These are phyloP conservation scores for Holotrichia oblita DNA, from an alignment of 1,140 invertebrate genomes.

Conservation along the genomic window DNA sequence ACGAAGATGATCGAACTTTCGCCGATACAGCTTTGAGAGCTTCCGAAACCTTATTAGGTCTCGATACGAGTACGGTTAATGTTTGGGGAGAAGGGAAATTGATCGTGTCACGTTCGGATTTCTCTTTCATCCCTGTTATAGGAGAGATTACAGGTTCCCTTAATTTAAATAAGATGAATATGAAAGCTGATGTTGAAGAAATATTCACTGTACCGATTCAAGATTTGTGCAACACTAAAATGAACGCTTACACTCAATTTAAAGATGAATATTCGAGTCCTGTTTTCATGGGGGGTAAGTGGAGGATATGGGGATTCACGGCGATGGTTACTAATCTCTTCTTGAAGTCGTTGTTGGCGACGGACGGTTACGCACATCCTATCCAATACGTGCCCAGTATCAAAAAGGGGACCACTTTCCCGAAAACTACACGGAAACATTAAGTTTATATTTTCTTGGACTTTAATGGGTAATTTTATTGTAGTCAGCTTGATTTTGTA, in stretches of 20 bases:
- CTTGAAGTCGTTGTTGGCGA: slow-evolving; percentile 69
- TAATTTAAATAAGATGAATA: slow-evolving; percentile 65
- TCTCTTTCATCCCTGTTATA: slow-evolving; percentile 80
- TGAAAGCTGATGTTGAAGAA: slow-evolving; percentile 83
- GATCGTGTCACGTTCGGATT: slow-evolving; percentile 64
- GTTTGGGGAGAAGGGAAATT: slow-evolving; percentile 76
- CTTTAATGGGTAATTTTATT: too few relatives aligned
- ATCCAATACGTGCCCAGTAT: slow-evolving; percentile 51
- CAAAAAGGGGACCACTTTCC: slow-evolving; percentile 38
- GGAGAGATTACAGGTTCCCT: slow-evolving; percentile 70
- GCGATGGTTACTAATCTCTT: slow-evolving; percentile 75
- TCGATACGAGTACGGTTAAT: slow-evolving; percentile 70
- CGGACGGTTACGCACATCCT: slow-evolving; percentile 55
- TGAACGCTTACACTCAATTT: slow-evolving; percentile 73
- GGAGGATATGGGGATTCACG: slow-evolving; percentile 84
- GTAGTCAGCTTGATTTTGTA: too few relatives aligned
- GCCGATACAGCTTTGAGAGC: slow-evolving; percentile 84
- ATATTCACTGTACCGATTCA: slow-evolving; percentile 78
- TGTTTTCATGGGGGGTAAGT: slow-evolving; percentile 68
- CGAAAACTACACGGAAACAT: background rate
- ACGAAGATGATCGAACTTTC: slow-evolving; percentile 70
- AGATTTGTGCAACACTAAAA: slow-evolving; percentile 71
- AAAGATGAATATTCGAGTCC: slow-evolving; percentile 64
- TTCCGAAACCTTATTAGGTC: slow-evolving; percentile 87
- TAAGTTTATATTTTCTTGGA: background rate